phyloP scores from a whole-genome alignment of 2,113 vertebrate species.

The Apaloderma vittatum region DNA sequence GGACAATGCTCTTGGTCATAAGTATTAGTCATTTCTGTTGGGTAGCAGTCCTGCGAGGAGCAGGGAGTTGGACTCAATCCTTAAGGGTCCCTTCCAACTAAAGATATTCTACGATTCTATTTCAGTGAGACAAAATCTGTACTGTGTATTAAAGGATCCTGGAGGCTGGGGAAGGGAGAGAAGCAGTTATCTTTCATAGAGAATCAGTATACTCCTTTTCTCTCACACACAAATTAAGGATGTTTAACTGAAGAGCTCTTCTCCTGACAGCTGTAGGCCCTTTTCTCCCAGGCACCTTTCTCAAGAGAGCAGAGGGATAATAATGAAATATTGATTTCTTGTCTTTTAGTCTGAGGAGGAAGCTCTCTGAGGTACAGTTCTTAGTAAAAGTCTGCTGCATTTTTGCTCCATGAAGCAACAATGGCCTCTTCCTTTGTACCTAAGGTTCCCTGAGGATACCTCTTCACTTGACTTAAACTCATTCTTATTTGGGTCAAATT shows the following conservation, averaged over 20 bases:
- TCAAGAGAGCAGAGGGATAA: not conserved
- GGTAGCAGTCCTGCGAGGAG: not conserved
- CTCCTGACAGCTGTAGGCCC: not conserved
- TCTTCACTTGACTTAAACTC: not conserved
- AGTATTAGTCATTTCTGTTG: not conserved
- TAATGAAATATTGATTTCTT: not conserved
- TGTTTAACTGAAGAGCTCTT: not conserved
- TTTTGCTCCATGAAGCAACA: not conserved
- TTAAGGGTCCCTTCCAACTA: not conserved
- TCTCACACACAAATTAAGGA: not conserved
- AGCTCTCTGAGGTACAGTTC: not conserved
- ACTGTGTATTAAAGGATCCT: not conserved
- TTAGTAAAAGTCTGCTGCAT: not conserved
- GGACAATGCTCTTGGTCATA: not conserved
- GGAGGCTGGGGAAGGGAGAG: not conserved
- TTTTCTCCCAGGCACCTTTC: not conserved
- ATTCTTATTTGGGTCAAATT: not conserved
- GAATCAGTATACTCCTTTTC: not conserved
- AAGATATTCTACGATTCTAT: not conserved
- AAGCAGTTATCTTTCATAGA: not conserved
- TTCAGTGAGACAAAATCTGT: not conserved
- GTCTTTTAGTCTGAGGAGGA: slow-evolving; percentile 14
- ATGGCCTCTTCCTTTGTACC: not conserved
- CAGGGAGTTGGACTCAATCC: not conserved
- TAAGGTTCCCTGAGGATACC: not conserved